Base-by-base conservation (phyloP, 1,140 invertebrate genomes). In the Lordiphosa clarofinis region DNA sequence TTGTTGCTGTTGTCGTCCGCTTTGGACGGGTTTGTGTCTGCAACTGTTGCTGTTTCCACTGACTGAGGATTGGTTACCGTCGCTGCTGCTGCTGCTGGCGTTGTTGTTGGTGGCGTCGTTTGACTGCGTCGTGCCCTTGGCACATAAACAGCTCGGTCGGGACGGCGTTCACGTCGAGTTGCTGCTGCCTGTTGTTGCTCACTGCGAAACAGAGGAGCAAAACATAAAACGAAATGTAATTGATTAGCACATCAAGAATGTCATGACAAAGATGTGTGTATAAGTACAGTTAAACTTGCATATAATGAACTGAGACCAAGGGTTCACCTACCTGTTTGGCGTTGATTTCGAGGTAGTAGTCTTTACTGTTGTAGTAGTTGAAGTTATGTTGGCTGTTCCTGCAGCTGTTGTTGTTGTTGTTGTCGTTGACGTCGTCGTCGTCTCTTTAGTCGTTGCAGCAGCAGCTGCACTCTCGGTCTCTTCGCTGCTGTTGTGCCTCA, bases 71-170 rank as follows among this genome's bases (percentile, higher is more conserved):
- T 19, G 36, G 58, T 46, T 46, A 57, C 21, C 21, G 62, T 55
- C 47, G n/a, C n/a, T n/a, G n/a, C n/a, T n/a, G 71, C 6, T 49
- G 57, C 39, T 50, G 56, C 33, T 62, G 53, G 36, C 13, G 60
- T 61, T 55, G 82, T 68, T 63, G 72, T 84, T 49, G 88, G 86
- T 54, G 76, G 82, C 33, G 87, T 89, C 60, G 91, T 91, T 36
- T 90, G 82, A 64, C 90, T 90, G 48, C 94, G 90, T 56, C 93
- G 89, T 58, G 93, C 93, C 73, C 93, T 90, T 57, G 94, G 95
- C 13, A 95, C 93, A 89, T 95, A 95, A 33, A 95, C 92, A 4
- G 94, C 94, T 4, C 93, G 91, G 88, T 95, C 94, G 50, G 94
- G 94, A 71, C 94, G 91, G 53, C 92, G 91, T 57, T 92, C 90